Percentiles rank a stretch among this genome's conserved stretches.
These are phyloP conservation scores for Epiblema foenella DNA, from an alignment of 2,888 invertebrate genomes.

Conservation along the genomic window DNA sequence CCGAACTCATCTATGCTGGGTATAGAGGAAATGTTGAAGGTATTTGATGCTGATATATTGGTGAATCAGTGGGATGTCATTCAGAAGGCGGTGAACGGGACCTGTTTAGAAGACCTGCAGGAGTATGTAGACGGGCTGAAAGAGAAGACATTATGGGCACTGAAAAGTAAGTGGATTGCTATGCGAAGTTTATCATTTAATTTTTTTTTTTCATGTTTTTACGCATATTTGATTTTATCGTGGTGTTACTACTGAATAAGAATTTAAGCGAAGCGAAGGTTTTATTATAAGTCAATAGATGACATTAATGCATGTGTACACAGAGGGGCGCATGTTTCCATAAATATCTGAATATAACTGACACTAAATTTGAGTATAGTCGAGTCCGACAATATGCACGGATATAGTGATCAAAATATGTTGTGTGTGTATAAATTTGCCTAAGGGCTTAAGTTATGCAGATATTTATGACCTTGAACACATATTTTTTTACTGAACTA, in stretches of 20 bases:
- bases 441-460: too few species aligned
- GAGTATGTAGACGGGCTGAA: conserved; percentile 85
- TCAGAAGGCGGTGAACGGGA: conserved; percentile 73
- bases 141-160: conserved; percentile 87
- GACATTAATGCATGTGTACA: too few species aligned
- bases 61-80: conserved; percentile 83
- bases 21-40: conserved; percentile 82
- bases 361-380: too few species aligned
- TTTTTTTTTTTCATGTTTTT: background rate
- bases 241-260: background rate
- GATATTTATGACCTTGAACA: too few species aligned
- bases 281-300: background rate
- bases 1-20: conserved; percentile 58
- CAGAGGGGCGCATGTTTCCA: too few species aligned
- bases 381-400: too few species aligned
- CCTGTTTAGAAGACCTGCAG: conserved; percentile 85
- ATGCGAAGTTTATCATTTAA: background rate
- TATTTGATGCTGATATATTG: conserved; percentile 84
- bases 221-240: background rate
- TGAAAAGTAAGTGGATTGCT: conserved; percentile 86
- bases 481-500: too few species aligned
- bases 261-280: background rate
- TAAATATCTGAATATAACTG: too few species aligned
- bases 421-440: too few species aligned
- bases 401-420: too few species aligned